Conservation (phyloP, 2,797 vertebrate genomes). For the Brachymystax lenok region DNA sequence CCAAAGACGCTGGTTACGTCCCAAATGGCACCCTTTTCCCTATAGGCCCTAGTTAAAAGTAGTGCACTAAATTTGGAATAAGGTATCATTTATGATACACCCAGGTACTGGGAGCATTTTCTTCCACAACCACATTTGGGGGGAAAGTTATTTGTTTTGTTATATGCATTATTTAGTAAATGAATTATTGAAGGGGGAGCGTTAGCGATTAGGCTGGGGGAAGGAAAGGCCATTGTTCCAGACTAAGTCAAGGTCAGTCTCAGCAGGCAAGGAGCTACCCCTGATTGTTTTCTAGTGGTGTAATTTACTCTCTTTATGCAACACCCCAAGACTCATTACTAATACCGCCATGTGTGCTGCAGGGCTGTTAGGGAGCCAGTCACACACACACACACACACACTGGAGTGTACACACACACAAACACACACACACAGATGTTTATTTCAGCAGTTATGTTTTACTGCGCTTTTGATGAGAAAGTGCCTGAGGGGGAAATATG, state of each 20-base stretch:
- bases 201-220: constrained; percentile 48
- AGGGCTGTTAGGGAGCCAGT: constrained; percentile 40
- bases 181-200: constrained; percentile 60
- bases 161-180: constrained; percentile 60
- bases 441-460: constrained; percentile 24
- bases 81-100: not conserved
- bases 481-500: constrained; percentile 29
- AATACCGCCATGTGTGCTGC: constrained; percentile 51
- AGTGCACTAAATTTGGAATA: not conserved
- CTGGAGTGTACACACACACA: constrained; percentile 22
- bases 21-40: not conserved
- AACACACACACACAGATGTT: constrained; percentile 18
- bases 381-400: constrained; percentile 14
- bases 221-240: constrained; percentile 43
- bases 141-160: constrained; percentile 39
- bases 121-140: constrained; percentile 14
- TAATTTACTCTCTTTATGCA: constrained; percentile 59
- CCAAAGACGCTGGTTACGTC: constrained; percentile 28
- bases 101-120: constrained; percentile 19
- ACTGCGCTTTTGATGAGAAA: constrained; percentile 33
- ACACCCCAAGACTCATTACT: constrained; percentile 65
- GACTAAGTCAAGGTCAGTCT: constrained; percentile 64
- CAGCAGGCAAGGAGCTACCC: constrained; percentile 39
- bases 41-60: not conserved
- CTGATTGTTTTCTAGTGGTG: constrained; percentile 68